Percentiles rank a stretch among this genome's conserved stretches.
Conservation (phyloP, 2,113 vertebrate species). For the Scatophagus argus region DNA sequence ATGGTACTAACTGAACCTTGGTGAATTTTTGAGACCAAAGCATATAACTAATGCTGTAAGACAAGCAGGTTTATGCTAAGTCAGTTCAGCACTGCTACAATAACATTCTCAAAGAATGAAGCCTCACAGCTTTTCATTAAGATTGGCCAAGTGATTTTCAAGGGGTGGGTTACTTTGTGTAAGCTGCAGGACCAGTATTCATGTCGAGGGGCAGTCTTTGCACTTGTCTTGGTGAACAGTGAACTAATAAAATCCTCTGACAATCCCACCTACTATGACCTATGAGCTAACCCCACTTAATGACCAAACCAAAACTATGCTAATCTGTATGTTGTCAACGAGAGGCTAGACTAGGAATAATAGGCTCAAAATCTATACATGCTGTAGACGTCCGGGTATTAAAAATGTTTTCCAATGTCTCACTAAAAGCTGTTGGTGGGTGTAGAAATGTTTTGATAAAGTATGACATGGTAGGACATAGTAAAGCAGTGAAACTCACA, state of each 20-base stretch:
- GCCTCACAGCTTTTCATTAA: conserved; percentile 23
- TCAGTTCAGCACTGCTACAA: conserved; percentile 16
- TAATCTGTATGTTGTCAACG: conserved; percentile 61
- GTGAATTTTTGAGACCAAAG: background rate
- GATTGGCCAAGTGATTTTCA: conserved; percentile 44
- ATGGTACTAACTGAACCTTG: background rate
- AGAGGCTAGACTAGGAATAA: conserved; percentile 46
- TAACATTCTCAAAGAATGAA: conserved; percentile 18
- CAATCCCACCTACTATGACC: conserved; percentile 55
- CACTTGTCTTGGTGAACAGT: conserved; percentile 49
- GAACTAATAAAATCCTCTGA: conserved; percentile 56
- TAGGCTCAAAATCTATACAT: conserved; percentile 38
- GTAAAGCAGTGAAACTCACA: conserved; percentile 3
- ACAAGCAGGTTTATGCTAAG: background rate
- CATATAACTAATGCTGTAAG: background rate
- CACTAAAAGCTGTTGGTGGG: background rate
- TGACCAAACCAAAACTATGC: conserved; percentile 51
- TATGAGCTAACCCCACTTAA: conserved; percentile 43
- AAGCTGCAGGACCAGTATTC: conserved; percentile 22
- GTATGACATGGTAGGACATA: background rate
- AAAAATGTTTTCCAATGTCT: conserved; percentile 17
- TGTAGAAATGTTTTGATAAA: conserved; percentile 24
- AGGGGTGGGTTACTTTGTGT: conserved; percentile 33
- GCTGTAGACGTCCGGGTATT: conserved; percentile 27
- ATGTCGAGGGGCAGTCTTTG: conserved; percentile 42